Evolutionary conservation across 2,113 vertebrate species (phyloP).

Genomic region (Gallinago jamesoni): DNA sequence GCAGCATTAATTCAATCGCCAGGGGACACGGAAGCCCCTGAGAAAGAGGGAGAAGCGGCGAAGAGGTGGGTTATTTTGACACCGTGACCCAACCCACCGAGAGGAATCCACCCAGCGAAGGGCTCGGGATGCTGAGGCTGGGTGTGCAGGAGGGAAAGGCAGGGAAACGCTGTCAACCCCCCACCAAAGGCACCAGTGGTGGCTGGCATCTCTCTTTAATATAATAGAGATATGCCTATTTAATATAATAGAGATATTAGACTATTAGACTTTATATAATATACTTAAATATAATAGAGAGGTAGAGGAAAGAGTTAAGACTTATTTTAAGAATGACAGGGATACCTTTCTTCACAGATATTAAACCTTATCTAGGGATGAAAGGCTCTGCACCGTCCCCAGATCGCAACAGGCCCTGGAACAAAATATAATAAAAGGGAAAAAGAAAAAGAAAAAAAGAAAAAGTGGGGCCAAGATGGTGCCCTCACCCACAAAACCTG

Average conservation of each 20-base stretch:
- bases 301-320: background rate
- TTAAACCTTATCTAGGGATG: background rate
- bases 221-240: background rate
- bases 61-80: background rate
- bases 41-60: background rate
- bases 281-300: too few relatives aligned
- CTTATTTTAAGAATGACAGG: background rate
- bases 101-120: background rate
- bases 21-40: fast-evolving
- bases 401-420: too few relatives aligned
- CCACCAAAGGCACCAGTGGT: fast-evolving
- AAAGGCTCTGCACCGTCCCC: background rate
- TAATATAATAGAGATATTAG: too few relatives aligned
- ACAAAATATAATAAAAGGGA: background rate
- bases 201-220: background rate
- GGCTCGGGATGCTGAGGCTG: background rate
- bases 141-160: background rate
- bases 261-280: too few relatives aligned
- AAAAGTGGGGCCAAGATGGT: too few relatives aligned
- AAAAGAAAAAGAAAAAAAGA: too few relatives aligned
- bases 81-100: fast-evolving
- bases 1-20: background rate
- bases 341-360: background rate
- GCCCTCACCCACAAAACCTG: background rate
- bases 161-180: fast-evolving